Percentiles rank a stretch among this genome's conserved stretches.
These are phyloP conservation scores for Neolamprologus sp. DNA, from an alignment of 2,113 vertebrate species.

Conservation along the genomic window DNA sequence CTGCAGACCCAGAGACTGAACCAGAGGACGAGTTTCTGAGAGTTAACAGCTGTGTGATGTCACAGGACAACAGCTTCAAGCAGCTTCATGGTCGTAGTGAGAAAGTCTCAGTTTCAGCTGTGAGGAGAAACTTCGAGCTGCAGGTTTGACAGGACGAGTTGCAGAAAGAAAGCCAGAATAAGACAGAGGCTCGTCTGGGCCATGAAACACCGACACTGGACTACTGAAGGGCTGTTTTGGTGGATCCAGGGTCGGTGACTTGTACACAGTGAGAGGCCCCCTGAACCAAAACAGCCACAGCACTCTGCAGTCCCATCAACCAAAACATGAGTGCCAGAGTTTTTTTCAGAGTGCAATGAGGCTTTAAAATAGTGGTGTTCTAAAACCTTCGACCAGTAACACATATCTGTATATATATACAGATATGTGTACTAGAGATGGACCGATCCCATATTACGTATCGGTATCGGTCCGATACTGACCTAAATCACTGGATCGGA, in stretches of 20 bases:
- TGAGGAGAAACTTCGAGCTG: neutral
- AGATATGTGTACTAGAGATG: neutral
- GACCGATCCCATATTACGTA: accelerated
- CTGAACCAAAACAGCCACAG: neutral
- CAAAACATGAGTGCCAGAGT: neutral
- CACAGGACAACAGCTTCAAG: neutral
- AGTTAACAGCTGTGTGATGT: neutral
- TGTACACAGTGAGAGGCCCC: neutral
- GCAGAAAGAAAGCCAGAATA: too few species aligned
- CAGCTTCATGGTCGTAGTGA: neutral
- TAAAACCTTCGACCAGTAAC: neutral
- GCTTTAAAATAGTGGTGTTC: neutral
- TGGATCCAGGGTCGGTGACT: neutral
- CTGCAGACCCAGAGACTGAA: neutral
- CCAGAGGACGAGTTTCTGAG: neutral
- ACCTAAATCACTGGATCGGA: too few species aligned
- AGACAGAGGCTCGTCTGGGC: too few species aligned
- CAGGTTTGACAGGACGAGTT: too few species aligned
- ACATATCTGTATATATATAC: neutral
- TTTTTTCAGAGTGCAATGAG: neutral
- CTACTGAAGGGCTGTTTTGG: neutral
- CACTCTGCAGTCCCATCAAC: neutral
- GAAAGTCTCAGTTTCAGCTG: neutral
- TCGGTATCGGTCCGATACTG: accelerated
- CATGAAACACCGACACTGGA: too few species aligned